These are phyloP conservation scores for Lomographa bimaculata DNA, from an alignment of 2,888 invertebrate species.

Conservation along the genomic window DNA sequence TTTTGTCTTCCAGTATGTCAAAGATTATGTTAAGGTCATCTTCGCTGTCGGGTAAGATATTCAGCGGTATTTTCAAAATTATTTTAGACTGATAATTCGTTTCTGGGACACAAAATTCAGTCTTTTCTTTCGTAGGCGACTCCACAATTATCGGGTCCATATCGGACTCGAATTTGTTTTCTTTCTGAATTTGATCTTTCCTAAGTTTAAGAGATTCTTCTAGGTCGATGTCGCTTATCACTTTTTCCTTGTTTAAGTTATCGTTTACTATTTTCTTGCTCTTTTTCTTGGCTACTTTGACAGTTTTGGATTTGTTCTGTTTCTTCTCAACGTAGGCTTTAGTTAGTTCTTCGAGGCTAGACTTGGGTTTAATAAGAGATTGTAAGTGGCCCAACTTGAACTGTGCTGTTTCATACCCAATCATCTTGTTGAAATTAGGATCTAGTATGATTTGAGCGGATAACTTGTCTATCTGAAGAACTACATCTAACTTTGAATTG, in stretches of 20 bases:
- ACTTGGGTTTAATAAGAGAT: conserved; percentile 58
- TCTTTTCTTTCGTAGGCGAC: conserved; percentile 26
- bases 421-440: conserved; percentile 52
- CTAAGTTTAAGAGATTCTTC: conserved; percentile 34
- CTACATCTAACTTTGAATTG: conserved; percentile 56
- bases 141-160: conserved; percentile 38
- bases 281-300: conserved; percentile 24
- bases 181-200: conserved; percentile 22
- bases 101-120: conserved; percentile 31
- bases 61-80: conserved; percentile 56
- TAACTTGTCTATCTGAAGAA: conserved; percentile 69
- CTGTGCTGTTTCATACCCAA: conserved; percentile 49
- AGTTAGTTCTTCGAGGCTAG: conserved; percentile 50
- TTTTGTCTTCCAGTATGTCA: conserved; percentile 67
- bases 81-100: conserved; percentile 49
- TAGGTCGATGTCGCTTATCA: conserved; percentile 28
- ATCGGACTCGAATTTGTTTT: conserved; percentile 24
- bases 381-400: conserved; percentile 69
- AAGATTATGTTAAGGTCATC: conserved; percentile 67
- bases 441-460: conserved; percentile 68
- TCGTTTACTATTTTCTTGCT: conserved; percentile 22
- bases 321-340: conserved; percentile 36
- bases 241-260: conserved; percentile 26
- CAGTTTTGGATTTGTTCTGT: conserved; percentile 12
- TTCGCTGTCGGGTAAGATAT: conserved; percentile 59